Conservation (phyloP, 1,140 invertebrate genomes). For the Tribolium castaneum region DNA sequence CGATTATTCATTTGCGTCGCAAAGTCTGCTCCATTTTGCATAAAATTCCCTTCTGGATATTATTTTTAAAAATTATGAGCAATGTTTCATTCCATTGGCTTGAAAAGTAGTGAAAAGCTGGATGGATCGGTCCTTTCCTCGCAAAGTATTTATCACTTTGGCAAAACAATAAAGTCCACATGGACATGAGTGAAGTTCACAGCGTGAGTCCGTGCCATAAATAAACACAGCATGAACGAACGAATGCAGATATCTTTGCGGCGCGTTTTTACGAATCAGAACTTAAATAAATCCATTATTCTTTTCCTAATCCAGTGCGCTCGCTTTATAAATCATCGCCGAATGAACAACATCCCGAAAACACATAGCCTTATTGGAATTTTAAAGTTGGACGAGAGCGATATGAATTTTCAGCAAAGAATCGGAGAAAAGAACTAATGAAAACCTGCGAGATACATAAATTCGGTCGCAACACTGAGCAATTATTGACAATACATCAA, state of each 20-base stretch:
- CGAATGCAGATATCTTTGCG: constrained; percentile 46
- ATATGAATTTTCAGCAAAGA: constrained; percentile 9
- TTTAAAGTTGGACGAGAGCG: constrained; percentile 39
- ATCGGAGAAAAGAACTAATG: constrained; percentile 14
- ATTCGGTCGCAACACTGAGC: constrained; percentile 23
- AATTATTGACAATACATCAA: constrained; percentile 27
- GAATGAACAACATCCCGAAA: constrained; percentile 46
- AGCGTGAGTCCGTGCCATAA: constrained; percentile 43
- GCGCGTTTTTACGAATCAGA: constrained; percentile 43
- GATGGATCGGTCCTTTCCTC: not conserved
- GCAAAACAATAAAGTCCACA: constrained; percentile 46
- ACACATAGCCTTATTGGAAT: constrained; percentile 47
- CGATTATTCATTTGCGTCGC: not conserved
- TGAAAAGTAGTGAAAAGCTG: not conserved
- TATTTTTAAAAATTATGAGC: constrained; percentile 2
- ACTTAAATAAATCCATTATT: constrained; percentile 51
- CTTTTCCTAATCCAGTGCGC: constrained; percentile 49
- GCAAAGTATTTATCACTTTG: constrained; percentile 33
- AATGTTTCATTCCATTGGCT: constrained; percentile 13
- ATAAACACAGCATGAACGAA: constrained; percentile 47
- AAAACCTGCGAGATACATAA: constrained; percentile 27
- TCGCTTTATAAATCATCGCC: constrained; percentile 45
- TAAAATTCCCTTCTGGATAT: not conserved
- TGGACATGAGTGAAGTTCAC: constrained; percentile 34
- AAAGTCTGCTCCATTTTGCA: not conserved